Percentiles rank a stretch among this genome's conserved stretches.
Conservation (phyloP, 2,113 vertebrate genomes). For the Benthochromis sp. region DNA sequence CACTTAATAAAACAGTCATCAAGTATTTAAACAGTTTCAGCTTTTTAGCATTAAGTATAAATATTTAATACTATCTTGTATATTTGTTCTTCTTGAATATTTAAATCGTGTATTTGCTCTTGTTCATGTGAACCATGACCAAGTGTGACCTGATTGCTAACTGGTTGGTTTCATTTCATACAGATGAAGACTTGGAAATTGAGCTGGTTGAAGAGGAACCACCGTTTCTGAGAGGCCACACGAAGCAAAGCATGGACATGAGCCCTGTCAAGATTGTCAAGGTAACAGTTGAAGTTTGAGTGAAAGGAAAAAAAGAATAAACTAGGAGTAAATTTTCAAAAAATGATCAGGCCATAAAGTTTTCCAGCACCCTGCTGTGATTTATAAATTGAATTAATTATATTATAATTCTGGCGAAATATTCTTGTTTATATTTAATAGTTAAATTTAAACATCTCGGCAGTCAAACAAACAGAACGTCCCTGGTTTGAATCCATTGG, state of each 20-base stretch:
- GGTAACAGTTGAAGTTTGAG: slow-evolving; percentile 58
- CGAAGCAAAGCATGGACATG: slow-evolving; percentile 99
- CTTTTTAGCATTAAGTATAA: background rate
- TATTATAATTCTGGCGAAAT: background rate
- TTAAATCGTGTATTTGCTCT: fast-evolving
- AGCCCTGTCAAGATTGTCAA: slow-evolving; percentile 99
- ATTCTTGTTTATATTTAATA: background rate
- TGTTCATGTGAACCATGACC: fast-evolving
- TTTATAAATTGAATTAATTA: background rate
- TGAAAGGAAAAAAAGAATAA: fast-evolving
- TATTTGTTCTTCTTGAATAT: fast-evolving
- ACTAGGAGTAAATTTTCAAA: background rate
- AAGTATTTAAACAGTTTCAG: fast-evolving
- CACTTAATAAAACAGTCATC: background rate
- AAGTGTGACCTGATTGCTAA: background rate
- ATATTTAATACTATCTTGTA: background rate
- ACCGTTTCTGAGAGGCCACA: slow-evolving; percentile 93
- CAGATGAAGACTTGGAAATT: slow-evolving; percentile 97
- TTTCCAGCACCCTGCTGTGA: background rate
- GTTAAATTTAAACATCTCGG: background rate
- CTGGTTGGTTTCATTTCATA: background rate
- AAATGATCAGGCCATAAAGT: background rate
- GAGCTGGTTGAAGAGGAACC: slow-evolving; percentile 97
- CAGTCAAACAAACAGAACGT: background rate
- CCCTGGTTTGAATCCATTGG: background rate